Evolutionary conservation across 2,888 invertebrate species (phyloP).

Genomic region (Craniophora ligustri): DNA sequence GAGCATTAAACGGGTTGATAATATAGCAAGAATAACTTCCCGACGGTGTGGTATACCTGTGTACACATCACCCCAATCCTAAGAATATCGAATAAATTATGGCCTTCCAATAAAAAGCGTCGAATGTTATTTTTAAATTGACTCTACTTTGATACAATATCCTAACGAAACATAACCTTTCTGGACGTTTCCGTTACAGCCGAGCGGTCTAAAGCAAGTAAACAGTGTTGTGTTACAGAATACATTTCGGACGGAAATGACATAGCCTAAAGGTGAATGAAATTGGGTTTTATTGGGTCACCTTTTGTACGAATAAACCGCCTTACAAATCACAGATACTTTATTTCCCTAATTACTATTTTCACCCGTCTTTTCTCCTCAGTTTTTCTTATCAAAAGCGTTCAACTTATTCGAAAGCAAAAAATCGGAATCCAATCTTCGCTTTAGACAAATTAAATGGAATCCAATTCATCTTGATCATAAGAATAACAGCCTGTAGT

Average conservation of each 20-base stretch:
- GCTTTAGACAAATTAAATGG: slow-evolving; percentile 28
- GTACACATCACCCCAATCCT: too few relatives aligned
- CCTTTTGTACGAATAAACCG: background rate
- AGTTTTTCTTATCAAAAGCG: background rate
- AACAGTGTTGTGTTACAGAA: background rate
- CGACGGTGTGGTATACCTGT: too few relatives aligned
- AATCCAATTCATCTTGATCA: slow-evolving; percentile 34
- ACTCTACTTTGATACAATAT: background rate
- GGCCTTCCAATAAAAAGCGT: too few relatives aligned
- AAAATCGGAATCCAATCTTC: slow-evolving; percentile 21
- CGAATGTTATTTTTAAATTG: background rate
- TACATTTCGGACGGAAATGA: background rate
- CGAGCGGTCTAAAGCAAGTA: background rate
- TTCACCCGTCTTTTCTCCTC: background rate
- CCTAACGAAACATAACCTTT: background rate
- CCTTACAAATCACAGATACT: background rate
- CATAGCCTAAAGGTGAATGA: background rate
- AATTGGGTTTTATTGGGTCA: background rate
- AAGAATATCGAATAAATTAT: too few relatives aligned
- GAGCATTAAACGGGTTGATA: too few relatives aligned
- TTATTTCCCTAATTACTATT: background rate
- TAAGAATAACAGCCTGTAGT: slow-evolving; percentile 15
- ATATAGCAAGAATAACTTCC: too few relatives aligned
- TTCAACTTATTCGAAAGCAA: slow-evolving; percentile 16
- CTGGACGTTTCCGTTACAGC: background rate